These are phyloP conservation scores for Clarias fuscus DNA, from an alignment of 2,797 vertebrate genomes.

Conservation along the genomic window DNA sequence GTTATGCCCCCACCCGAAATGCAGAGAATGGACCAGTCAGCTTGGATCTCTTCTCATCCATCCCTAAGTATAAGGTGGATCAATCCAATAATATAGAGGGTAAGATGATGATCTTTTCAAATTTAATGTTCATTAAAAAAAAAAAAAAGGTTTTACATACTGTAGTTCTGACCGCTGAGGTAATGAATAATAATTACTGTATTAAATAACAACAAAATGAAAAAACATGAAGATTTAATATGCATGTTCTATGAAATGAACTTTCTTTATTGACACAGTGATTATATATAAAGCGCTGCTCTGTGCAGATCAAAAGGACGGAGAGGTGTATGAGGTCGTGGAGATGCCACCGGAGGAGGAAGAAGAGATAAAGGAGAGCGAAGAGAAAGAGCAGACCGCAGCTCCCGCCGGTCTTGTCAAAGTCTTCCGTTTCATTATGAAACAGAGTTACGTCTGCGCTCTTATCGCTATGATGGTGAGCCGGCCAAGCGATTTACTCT, in stretches of 20 bases:
- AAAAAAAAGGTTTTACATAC: too few relatives aligned
- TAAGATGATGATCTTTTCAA: constrained; percentile 59
- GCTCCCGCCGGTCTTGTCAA: constrained; percentile 80
- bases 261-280: neutral
- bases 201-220: neutral
- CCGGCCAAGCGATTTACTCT: constrained; percentile 7
- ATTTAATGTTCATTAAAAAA: neutral
- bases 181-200: neutral
- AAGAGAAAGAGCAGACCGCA: constrained; percentile 68
- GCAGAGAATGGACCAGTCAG: constrained; percentile 87
- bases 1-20: constrained; percentile 79
- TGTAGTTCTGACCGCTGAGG: neutral
- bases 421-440: constrained; percentile 94
- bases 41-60: constrained; percentile 83
- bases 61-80: constrained; percentile 90
- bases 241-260: neutral
- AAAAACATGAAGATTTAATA: neutral
- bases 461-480: constrained; percentile 99
- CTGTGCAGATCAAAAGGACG: constrained; percentile 70
- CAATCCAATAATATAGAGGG: constrained; percentile 72
- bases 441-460: constrained; percentile 98
- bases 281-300: neutral
- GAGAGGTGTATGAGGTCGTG: constrained; percentile 65
- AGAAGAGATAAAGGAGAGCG: constrained; percentile 69
- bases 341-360: constrained; percentile 59